Conservation (phyloP, 23 tunicate genomes). For the Styela plicata region DNA sequence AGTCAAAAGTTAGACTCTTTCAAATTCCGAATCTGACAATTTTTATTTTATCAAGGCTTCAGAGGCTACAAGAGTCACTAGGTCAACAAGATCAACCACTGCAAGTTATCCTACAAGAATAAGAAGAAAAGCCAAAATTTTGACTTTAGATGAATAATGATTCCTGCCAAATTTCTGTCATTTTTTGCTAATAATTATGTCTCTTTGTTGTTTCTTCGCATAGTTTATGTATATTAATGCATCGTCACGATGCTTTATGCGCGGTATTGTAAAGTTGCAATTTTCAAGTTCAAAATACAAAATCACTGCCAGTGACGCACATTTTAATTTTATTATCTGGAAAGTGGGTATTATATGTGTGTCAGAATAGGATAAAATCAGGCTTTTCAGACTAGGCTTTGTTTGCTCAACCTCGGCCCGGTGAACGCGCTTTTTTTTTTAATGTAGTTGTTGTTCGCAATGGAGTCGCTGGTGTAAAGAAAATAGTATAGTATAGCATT, state of each 20-base stretch:
- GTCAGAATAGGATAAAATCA: too few relatives aligned
- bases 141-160: background rate
- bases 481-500: too few relatives aligned
- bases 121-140: background rate
- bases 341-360: too few relatives aligned
- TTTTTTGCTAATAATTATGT: background rate
- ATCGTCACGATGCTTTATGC: background rate
- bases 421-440: too few relatives aligned
- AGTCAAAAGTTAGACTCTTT: too few relatives aligned
- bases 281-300: background rate
- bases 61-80: conserved; percentile 5
- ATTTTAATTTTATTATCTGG: too few relatives aligned
- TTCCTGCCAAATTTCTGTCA: background rate
- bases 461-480: too few relatives aligned
- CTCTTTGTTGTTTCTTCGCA: background rate
- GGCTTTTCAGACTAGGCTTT: too few relatives aligned
- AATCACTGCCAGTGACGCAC: background rate
- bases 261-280: background rate
- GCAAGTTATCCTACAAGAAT: background rate
- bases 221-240: background rate
- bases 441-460: too few relatives aligned
- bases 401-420: too few relatives aligned
- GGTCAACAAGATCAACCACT: background rate
- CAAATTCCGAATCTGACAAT: too few relatives aligned
- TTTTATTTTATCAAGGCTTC: background rate